Evolutionary conservation across 2,113 vertebrate genomes (phyloP).

Genomic region (Melanerpes formicivorus): DNA sequence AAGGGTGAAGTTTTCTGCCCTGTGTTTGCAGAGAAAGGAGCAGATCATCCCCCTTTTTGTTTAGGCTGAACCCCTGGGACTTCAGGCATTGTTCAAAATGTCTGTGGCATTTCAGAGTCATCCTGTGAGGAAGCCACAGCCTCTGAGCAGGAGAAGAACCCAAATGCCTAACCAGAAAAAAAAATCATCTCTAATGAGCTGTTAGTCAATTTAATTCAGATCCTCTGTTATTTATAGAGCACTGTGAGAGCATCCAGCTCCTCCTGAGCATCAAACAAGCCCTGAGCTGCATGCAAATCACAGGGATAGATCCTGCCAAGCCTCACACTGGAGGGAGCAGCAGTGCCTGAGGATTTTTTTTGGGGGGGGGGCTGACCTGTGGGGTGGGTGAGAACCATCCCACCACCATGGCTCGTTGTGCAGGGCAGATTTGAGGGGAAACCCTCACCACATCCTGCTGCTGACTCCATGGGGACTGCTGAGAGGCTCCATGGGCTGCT

Average conservation of each 20-base stretch:
- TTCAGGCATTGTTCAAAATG: neutral
- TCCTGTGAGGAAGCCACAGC: neutral
- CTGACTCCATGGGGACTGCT: neutral
- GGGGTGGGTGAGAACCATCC: neutral
- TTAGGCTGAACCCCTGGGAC: neutral
- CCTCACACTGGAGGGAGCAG: rapidly evolving
- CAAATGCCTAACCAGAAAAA: neutral
- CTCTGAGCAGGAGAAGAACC: neutral
- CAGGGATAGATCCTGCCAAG: neutral
- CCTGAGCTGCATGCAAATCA: conserved; percentile 57
- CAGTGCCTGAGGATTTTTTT: rapidly evolving
- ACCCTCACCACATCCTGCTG: neutral
- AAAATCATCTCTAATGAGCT: conserved; percentile 39
- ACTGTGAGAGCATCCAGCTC: conserved; percentile 33
- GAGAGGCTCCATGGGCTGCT: neutral
- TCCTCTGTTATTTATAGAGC: conserved; percentile 52
- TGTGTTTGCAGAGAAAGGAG: neutral
- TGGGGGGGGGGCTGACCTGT: neutral
- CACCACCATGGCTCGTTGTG: rapidly evolving
- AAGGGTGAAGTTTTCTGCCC: neutral
- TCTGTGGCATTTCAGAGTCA: neutral
- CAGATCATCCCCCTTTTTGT: neutral
- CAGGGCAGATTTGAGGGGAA: neutral
- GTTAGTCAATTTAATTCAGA: conserved; percentile 46
- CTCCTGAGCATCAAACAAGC: conserved; percentile 5